Evolutionary conservation across 2,797 vertebrate genomes (phyloP).

Genomic region (Tangara arthus): DNA sequence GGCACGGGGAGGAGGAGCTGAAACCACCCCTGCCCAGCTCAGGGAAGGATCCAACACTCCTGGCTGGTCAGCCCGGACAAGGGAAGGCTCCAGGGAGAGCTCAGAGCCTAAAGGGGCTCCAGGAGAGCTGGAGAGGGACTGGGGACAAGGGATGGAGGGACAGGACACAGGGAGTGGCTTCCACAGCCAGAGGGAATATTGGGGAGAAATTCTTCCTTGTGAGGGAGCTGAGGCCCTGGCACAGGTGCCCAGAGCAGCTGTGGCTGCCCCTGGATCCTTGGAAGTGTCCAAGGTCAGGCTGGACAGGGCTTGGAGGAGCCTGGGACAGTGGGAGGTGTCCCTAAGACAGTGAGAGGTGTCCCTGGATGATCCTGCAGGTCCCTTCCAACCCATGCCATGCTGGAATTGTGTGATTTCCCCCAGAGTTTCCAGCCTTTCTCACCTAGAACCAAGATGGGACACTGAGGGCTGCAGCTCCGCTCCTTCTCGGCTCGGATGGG

Average conservation of each 20-base stretch:
- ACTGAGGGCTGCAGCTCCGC: constrained; percentile 90
- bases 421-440: neutral
- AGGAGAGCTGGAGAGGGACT: neutral
- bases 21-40: rapidly evolving
- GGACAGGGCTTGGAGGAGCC: rapidly evolving
- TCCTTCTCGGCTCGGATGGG: constrained; percentile 94
- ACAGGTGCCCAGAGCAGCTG: neutral
- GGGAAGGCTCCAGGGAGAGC: neutral
- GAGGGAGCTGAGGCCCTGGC: rapidly evolving
- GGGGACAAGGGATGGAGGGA: neutral
- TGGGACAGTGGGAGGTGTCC: rapidly evolving
- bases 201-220: neutral
- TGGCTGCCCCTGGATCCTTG: neutral
- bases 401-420: neutral
- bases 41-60: rapidly evolving
- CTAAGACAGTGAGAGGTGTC: rapidly evolving
- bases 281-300: neutral
- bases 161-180: neutral
- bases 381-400: neutral
- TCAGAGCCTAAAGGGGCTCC: neutral
- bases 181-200: neutral
- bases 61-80: neutral
- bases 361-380: neutral
- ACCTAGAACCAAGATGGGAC: constrained; percentile 91
- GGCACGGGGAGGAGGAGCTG: rapidly evolving